These are phyloP conservation scores for Potamarius usumacintae DNA, from an alignment of 2,113 vertebrate genomes.

Conservation along the genomic window DNA sequence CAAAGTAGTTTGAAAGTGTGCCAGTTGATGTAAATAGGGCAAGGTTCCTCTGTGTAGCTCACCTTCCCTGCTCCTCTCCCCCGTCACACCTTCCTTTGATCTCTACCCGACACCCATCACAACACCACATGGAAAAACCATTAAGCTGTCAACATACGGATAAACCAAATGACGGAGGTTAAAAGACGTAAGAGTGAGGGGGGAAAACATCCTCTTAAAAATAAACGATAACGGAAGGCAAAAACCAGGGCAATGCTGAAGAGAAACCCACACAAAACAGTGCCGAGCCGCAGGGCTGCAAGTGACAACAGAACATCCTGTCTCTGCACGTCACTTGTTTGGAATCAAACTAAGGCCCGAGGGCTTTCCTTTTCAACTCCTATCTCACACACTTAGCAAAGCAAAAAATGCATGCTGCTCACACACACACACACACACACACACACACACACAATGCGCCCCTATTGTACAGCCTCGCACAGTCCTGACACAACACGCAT, in stretches of 20 bases:
- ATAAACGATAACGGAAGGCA: constrained; percentile 46
- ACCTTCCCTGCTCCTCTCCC: constrained; percentile 46
- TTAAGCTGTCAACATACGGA: constrained; percentile 56
- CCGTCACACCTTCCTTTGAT: constrained; percentile 60
- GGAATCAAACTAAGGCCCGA: constrained; percentile 61
- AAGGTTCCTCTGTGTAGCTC: constrained; percentile 38
- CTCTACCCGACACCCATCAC: constrained; percentile 55
- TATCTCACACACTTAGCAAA: constrained; percentile 59
- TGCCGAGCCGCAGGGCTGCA: constrained; percentile 40
- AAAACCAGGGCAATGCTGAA: constrained; percentile 50
- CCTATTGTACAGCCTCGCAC: constrained; percentile 53
- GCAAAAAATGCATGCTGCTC: constrained; percentile 55
- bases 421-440: constrained; percentile 58
- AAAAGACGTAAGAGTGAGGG: constrained; percentile 18
- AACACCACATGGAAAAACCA: constrained; percentile 58
- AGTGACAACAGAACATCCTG: constrained; percentile 63
- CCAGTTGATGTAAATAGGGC: constrained; percentile 26
- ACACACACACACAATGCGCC: constrained; percentile 61
- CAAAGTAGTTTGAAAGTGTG: constrained; percentile 6
- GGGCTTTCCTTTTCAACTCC: constrained; percentile 65
- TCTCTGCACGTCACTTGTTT: constrained; percentile 66
- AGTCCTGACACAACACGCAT: constrained; percentile 49
- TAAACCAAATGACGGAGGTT: constrained; percentile 46
- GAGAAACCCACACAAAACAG: constrained; percentile 51
- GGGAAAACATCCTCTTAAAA: constrained; percentile 34